Conservation (phyloP, 2,797 vertebrate genomes). For the Perodicticus potto region DNA sequence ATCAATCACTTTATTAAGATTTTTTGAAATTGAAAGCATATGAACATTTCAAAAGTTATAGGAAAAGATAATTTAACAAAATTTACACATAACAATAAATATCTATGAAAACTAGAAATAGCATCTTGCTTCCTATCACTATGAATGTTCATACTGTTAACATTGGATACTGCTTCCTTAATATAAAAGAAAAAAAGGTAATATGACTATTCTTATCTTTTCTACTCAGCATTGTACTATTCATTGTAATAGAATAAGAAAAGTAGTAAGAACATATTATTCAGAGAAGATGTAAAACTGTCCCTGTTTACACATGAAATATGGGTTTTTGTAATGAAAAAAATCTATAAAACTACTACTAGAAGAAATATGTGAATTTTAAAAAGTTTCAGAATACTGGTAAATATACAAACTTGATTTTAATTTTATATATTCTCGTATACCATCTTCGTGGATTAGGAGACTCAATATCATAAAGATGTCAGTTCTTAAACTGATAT, state of each 20-base stretch:
- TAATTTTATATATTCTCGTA: background rate
- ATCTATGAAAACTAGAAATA: background rate
- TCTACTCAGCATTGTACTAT: background rate
- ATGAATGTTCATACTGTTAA: background rate
- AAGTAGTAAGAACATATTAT: background rate
- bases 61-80: background rate
- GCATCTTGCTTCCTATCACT: background rate
- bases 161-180: background rate
- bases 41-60: background rate
- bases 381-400: background rate
- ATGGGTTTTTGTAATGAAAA: background rate
- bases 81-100: background rate
- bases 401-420: background rate
- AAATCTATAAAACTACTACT: background rate
- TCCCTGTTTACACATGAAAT: background rate
- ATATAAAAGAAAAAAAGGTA: background rate
- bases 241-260: background rate
- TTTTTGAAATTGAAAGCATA: background rate
- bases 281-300: background rate
- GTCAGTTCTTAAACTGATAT: background rate
- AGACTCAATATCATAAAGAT: background rate
- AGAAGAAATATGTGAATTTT: background rate
- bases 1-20: background rate
- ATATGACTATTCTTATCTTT: background rate
- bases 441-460: background rate